These are phyloP conservation scores for Ochotona princeps DNA, from an alignment of 2,113 vertebrate genomes.

Conservation along the genomic window DNA sequence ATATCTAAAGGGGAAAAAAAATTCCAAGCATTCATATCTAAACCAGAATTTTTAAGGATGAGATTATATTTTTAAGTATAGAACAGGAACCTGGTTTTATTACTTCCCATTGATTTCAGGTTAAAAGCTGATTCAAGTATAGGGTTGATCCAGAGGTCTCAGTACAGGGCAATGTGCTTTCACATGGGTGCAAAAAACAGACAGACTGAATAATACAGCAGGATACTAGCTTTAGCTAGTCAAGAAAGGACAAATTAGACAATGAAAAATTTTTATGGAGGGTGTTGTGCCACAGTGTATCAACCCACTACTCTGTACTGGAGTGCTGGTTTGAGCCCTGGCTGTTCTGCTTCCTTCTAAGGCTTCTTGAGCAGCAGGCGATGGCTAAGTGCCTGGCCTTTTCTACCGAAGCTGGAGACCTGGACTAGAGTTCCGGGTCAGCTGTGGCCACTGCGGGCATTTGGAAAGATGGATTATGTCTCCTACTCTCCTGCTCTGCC, in stretches of 20 bases:
- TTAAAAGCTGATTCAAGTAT: conserved; percentile 5
- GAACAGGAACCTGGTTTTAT: conserved; percentile 13
- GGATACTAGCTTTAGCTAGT: not conserved
- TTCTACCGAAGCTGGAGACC: no score
- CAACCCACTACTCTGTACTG: no score
- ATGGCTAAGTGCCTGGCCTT: no score
- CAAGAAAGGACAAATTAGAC: not conserved
- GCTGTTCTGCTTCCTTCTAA: no score
- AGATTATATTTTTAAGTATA: conserved; percentile 29
- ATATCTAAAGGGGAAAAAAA: conserved; percentile 84
- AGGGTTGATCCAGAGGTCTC: not conserved
- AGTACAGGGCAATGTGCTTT: not conserved
- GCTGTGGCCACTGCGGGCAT: no score
- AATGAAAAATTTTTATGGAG: no score
- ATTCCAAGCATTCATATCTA: not conserved
- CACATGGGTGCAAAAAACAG: not conserved
- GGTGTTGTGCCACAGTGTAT: no score
- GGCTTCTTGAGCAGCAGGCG: no score
- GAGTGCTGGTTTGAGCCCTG: no score
- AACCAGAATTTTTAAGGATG: conserved; percentile 7
- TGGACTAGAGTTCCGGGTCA: no score
- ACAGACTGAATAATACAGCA: not conserved
- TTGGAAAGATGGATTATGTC: no score
- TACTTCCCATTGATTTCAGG: not conserved
- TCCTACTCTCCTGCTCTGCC: no score